Conservation (phyloP, 2,888 invertebrate genomes). For the Emmelina monodactyla region DNA sequence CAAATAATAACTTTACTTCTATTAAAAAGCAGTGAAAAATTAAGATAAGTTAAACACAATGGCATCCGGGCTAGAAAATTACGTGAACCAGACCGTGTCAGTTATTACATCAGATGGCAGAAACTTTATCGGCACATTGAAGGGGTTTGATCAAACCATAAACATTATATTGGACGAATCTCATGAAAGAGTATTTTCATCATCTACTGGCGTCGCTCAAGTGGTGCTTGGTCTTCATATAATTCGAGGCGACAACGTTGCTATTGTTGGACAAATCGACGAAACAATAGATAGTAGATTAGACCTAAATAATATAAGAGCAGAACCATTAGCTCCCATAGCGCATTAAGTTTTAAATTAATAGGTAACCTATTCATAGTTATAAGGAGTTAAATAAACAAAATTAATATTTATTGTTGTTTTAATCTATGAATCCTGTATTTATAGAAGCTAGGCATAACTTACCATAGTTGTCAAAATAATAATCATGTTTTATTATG, state of each 20-base stretch:
- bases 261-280: constrained; percentile 85
- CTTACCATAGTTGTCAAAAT: too few species aligned
- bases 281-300: constrained; percentile 83
- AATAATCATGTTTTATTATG: too few species aligned
- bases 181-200: constrained; percentile 97
- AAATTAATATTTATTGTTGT: too few species aligned
- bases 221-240: constrained; percentile 97
- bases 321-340: constrained; percentile 84
- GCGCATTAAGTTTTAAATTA: constrained; percentile 73
- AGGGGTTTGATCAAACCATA: constrained; percentile 99
- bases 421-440: too few species aligned
- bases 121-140: constrained; percentile 95
- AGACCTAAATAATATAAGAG: constrained; percentile 81
- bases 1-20: too few species aligned
- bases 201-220: constrained; percentile 81
- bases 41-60: constrained; percentile 45
- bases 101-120: constrained; percentile 96
- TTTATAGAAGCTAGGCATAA: too few species aligned
- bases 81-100: constrained; percentile 91
- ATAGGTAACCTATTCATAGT: too few species aligned
- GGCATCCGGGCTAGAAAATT: constrained; percentile 86
- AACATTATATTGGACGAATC: constrained; percentile 98
- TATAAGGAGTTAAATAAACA: too few species aligned
- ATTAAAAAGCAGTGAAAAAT: too few species aligned
- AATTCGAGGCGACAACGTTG: constrained; percentile 98